Conservation (phyloP, 2,888 invertebrate genomes). For the Keiferia lycopersicella region DNA sequence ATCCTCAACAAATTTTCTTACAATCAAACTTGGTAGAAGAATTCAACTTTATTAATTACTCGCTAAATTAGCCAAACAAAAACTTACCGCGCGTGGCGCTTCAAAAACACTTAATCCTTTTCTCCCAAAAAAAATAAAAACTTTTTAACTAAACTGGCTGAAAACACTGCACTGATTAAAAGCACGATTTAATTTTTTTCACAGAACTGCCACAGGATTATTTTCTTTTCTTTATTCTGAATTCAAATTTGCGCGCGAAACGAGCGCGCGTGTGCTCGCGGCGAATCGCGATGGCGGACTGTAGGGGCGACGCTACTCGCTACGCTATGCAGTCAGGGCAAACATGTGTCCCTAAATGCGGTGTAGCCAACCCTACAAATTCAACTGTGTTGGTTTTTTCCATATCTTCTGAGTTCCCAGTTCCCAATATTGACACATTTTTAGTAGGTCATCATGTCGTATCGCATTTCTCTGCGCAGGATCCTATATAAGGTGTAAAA, state of each 20-base stretch:
- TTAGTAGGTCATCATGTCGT: too few relatives aligned
- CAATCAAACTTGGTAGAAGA: slow-evolving; percentile 17
- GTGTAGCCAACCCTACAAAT: too few relatives aligned
- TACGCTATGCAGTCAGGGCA: not conserved
- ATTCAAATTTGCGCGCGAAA: slow-evolving; percentile 16
- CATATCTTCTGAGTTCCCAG: too few relatives aligned
- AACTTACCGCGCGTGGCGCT: slow-evolving; percentile 18
- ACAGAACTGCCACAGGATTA: not conserved
- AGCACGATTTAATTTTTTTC: slow-evolving; percentile 9
- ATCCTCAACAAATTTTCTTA: slow-evolving; percentile 6
- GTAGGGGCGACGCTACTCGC: not conserved
- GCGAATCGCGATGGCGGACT: not conserved
- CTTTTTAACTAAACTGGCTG: not conserved
- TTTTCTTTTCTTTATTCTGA: slow-evolving; percentile 11
- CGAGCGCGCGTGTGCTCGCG: not conserved
- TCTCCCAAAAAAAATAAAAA: slow-evolving; percentile 16
- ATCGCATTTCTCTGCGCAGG: too few relatives aligned
- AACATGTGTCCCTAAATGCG: not conserved
- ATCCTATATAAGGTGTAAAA: too few relatives aligned
- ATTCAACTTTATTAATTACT: slow-evolving; percentile 16
- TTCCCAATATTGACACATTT: too few relatives aligned
- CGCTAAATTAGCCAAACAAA: slow-evolving; percentile 16
- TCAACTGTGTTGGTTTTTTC: too few relatives aligned
- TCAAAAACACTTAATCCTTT: slow-evolving; percentile 5
- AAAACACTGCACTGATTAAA: slow-evolving; percentile 13